A percentile compares a stretch with the other conserved stretches of the same genome.
Conservation (phyloP, 1,140 invertebrate genomes). For the Danaus melanippus region DNA sequence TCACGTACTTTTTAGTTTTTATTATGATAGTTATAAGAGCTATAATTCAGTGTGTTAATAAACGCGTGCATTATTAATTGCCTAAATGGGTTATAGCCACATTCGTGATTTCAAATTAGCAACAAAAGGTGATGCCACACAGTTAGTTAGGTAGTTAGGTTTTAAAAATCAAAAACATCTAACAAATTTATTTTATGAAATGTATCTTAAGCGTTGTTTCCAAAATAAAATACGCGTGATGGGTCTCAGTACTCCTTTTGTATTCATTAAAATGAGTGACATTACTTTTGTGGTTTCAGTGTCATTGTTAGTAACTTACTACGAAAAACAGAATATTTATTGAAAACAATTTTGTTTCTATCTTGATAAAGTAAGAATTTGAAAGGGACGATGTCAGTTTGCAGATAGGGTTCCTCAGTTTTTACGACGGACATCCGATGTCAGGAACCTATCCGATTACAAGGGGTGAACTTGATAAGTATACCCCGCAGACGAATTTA, state of each 20-base stretch:
- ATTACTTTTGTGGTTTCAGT: too few relatives aligned
- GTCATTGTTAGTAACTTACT: too few relatives aligned
- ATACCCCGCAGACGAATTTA: background rate
- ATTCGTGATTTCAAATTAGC: slow-evolving; percentile 18
- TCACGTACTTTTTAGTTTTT: slow-evolving; percentile 11
- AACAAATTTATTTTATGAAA: too few relatives aligned
- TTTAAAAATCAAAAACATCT: too few relatives aligned
- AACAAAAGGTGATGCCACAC: too few relatives aligned
- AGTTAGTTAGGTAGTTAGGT: too few relatives aligned
- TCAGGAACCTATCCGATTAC: slow-evolving; percentile 19
- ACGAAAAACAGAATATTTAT: too few relatives aligned
- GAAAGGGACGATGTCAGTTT: slow-evolving; percentile 14
- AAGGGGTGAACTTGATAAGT: slow-evolving; percentile 13
- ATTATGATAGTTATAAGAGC: slow-evolving; percentile 4
- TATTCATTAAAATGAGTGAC: too few relatives aligned
- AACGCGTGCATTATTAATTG: slow-evolving; percentile 18
- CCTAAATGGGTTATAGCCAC: slow-evolving; percentile 16
- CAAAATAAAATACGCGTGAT: too few relatives aligned
- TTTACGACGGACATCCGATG: slow-evolving; percentile 35
- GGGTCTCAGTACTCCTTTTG: too few relatives aligned
- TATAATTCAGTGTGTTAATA: slow-evolving; percentile 10
- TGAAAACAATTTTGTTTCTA: too few relatives aligned
- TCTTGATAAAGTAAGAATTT: slow-evolving; percentile 1
- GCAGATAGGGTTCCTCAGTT: slow-evolving; percentile 27
- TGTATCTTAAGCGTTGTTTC: too few relatives aligned